Percentiles rank a stretch among this genome's conserved stretches.
Conservation (phyloP, 53 echinoderm and acorn worm genomes). For the Holothuria scabra region DNA sequence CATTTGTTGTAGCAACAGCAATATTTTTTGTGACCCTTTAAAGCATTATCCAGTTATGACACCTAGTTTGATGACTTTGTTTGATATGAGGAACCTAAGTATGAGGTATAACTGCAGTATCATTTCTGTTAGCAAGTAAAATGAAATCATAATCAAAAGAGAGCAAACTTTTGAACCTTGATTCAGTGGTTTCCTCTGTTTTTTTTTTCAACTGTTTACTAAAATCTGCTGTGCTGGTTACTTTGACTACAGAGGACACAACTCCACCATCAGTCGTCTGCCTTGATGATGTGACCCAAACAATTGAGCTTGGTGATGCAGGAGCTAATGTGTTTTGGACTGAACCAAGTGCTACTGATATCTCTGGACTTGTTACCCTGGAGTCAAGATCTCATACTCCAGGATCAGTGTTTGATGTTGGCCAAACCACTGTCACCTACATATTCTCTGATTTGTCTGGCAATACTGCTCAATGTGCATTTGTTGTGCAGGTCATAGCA, state of each 20-base stretch:
- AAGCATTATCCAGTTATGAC: no score
- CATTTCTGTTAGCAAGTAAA: no score
- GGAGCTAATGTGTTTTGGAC: conserved; percentile 46
- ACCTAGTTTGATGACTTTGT: no score
- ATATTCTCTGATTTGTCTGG: conserved; percentile 63
- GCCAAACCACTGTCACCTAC: conserved; percentile 63
- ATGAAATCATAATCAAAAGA: no score
- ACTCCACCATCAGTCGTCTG: conserved; percentile 64
- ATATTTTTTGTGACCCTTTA: no score
- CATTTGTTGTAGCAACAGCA: no score
- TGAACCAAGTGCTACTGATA: conserved; percentile 75
- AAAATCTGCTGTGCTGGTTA: no score
- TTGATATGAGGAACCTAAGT: no score
- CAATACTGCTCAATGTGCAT: conserved; percentile 68
- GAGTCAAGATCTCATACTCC: conserved; percentile 50
- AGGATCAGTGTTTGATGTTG: conserved; percentile 58
- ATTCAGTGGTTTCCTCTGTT: no score
- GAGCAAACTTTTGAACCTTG: no score
- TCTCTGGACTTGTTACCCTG: conserved; percentile 59
- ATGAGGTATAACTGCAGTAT: no score
- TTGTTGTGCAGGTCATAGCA: conserved; percentile 41
- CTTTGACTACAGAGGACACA: conserved; percentile 54
- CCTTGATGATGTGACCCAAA: conserved; percentile 12
- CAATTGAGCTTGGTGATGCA: conserved; percentile 48
- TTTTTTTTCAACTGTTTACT: no score